Evolutionary conservation across 2,888 invertebrate species (phyloP).

Genomic region (Saturnia japonica): DNA sequence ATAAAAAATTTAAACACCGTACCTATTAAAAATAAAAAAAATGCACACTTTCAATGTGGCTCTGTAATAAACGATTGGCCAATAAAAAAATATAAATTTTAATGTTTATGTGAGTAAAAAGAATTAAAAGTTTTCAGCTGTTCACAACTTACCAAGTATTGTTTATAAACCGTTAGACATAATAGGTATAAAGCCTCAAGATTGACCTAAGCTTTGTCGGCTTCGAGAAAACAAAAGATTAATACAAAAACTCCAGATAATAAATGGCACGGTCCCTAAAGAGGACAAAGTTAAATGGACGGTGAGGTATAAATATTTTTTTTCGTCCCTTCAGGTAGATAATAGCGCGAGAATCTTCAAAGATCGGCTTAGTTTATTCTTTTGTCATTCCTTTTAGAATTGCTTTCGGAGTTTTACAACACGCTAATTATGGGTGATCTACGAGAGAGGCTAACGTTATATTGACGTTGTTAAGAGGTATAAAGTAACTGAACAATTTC

Average conservation of each 20-base stretch:
- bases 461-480: conserved; percentile 8
- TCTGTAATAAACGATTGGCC: not conserved
- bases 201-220: conserved; percentile 20
- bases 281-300: conserved; percentile 55
- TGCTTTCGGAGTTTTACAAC: conserved; percentile 11
- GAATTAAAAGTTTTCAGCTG: not conserved
- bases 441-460: not conserved
- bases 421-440: conserved; percentile 8
- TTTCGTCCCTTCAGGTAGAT: conserved; percentile 49
- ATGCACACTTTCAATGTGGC: not conserved
- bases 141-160: not conserved
- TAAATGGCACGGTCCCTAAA: conserved; percentile 63
- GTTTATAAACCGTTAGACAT: not conserved
- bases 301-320: conserved; percentile 53
- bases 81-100: not conserved
- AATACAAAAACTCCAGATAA: conserved; percentile 52
- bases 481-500: conserved; percentile 13
- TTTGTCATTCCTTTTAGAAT: conserved; percentile 29
- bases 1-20: no score
- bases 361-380: conserved; percentile 33
- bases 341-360: conserved; percentile 50
- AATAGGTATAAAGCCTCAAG: conserved; percentile 9
- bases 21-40: no score
- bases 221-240: conserved; percentile 27
- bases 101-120: not conserved